These are phyloP conservation scores for Trichogramma evanescens DNA, from an alignment of 2,888 invertebrate species.

Conservation along the genomic window DNA sequence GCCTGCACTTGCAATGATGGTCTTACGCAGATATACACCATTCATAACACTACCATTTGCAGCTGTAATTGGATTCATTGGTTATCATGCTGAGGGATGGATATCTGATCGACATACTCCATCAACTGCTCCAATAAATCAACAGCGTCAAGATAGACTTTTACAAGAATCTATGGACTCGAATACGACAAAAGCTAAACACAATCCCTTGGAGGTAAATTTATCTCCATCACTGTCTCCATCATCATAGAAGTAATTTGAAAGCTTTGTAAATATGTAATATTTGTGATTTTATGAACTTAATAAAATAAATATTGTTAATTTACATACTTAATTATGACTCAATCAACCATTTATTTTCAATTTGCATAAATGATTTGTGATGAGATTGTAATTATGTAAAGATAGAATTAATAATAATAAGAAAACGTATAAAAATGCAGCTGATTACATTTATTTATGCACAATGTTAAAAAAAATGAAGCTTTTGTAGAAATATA, in stretches of 20 bases:
- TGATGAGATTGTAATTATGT: background rate
- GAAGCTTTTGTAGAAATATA: background rate
- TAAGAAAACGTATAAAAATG: background rate
- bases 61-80: slow-evolving; percentile 72
- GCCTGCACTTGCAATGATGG: slow-evolving; percentile 59
- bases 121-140: slow-evolving; percentile 34
- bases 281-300: background rate
- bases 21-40: slow-evolving; percentile 67
- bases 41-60: slow-evolving; percentile 78
- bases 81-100: slow-evolving; percentile 75
- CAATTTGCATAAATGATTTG: background rate
- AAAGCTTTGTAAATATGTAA: slow-evolving; percentile 4
- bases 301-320: background rate
- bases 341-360: slow-evolving; percentile 3
- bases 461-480: background rate
- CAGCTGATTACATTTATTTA: background rate
- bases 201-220: slow-evolving; percentile 42
- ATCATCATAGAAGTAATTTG: slow-evolving; percentile 7
- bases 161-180: slow-evolving; percentile 32
- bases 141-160: slow-evolving; percentile 40
- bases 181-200: slow-evolving; percentile 27
- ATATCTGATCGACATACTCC: slow-evolving; percentile 72
- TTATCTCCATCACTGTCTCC: slow-evolving; percentile 41
- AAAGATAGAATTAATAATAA: background rate
- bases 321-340: background rate